A percentile compares a stretch with the other conserved stretches of the same genome.
Evolutionary conservation across 2,113 vertebrate genomes (phyloP).

Genomic region (Saguinus imperator): DNA sequence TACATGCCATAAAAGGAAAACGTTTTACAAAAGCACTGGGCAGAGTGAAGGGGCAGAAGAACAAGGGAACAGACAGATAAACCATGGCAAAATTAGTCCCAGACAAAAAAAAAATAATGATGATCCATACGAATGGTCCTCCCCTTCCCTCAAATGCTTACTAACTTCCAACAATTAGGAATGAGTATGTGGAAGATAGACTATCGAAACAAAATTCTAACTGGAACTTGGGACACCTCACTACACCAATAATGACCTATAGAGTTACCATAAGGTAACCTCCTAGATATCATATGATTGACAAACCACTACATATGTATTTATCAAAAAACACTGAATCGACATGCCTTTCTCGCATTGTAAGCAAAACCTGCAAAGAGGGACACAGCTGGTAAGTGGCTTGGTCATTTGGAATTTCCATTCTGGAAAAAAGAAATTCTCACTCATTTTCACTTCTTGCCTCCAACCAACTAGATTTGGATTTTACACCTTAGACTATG

Average conservation of each 20-base stretch:
- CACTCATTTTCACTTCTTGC: slow-evolving; percentile 47
- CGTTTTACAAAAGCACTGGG: not conserved
- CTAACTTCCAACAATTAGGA: not conserved
- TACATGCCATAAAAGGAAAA: not conserved
- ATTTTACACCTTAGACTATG: slow-evolving; percentile 64
- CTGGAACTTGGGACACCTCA: not conserved
- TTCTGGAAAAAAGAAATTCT: not conserved
- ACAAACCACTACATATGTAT: not conserved
- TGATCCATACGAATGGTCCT: not conserved
- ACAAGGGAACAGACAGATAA: not conserved
- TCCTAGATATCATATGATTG: not conserved
- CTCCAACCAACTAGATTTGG: slow-evolving; percentile 61
- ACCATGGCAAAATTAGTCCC: not conserved
- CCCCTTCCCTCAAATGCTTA: not conserved
- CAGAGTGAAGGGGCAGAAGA: not conserved
- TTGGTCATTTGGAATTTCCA: slow-evolving; percentile 33
- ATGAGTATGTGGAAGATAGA: not conserved
- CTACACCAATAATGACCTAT: not conserved
- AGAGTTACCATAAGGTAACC: not conserved
- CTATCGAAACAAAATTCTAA: not conserved
- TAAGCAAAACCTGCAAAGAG: slow-evolving; percentile 11
- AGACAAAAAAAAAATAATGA: not conserved
- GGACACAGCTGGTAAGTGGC: not conserved
- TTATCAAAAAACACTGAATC: not conserved
- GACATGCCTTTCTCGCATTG: not conserved